Conservation (phyloP, 2,797 vertebrate genomes). For the Thaleichthys pacificus region DNA sequence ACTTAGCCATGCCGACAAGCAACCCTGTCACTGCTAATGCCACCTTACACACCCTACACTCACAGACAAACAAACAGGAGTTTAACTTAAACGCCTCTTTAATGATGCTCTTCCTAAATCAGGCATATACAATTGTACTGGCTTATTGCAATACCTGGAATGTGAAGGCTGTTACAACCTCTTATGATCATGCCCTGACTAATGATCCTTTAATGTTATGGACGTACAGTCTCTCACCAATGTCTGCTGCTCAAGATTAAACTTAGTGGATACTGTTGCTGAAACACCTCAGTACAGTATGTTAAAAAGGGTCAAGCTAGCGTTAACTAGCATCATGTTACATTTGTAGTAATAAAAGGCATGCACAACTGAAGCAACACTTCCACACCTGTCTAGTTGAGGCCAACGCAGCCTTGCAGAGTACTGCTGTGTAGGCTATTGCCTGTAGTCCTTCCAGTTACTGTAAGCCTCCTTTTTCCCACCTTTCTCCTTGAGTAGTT, state of each 20-base stretch:
- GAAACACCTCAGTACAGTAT: neutral
- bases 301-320: neutral
- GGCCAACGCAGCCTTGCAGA: neutral
- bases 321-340: conserved; percentile 9
- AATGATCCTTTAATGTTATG: neutral
- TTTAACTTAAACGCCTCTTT: too few species aligned
- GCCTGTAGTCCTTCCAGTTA: neutral
- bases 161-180: neutral
- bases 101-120: too few species aligned
- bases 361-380: conserved; percentile 11
- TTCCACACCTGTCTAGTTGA: conserved; percentile 15
- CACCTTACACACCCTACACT: neutral
- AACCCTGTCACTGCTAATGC: conserved; percentile 10
- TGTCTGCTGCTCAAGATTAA: neutral
- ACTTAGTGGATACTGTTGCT: neutral
- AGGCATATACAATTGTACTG: too few species aligned
- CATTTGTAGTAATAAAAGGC: neutral
- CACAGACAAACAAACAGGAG: neutral
- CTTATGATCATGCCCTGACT: neutral
- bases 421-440: neutral
- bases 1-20: conserved; percentile 2
- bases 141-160: too few species aligned
- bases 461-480: conserved; percentile 12
- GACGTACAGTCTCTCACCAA: neutral
- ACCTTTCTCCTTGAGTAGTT: conserved; percentile 21